phyloP scores from a whole-genome alignment of 2,888 invertebrate species.

The Keiferia lycopersicella region DNA sequence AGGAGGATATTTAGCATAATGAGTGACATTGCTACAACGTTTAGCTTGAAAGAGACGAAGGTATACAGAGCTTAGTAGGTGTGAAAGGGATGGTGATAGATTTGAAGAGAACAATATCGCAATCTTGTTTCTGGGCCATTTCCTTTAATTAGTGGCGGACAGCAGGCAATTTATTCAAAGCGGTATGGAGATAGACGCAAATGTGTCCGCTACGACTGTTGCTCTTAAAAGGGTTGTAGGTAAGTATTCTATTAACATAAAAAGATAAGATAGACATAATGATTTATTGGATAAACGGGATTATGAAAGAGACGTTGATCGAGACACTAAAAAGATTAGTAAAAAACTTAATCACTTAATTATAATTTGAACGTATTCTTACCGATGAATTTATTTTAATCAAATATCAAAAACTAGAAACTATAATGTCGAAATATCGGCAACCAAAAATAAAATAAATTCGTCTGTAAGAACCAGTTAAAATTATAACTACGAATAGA shows the following conservation, averaged over 20 bases:
- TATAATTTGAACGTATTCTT: too few species aligned
- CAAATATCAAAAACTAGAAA: too few species aligned
- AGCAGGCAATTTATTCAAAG: slow-evolving; percentile 67
- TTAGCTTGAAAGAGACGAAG: slow-evolving; percentile 59
- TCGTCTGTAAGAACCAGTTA: too few species aligned
- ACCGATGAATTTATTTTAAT: too few species aligned
- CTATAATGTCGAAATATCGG: too few species aligned
- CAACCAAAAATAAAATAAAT: too few species aligned
- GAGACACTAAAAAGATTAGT: background rate
- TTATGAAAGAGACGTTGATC: background rate
- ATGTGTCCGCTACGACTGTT: slow-evolving; percentile 36
- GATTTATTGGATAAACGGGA: background rate
- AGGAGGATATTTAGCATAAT: slow-evolving; percentile 79
- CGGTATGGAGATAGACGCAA: slow-evolving; percentile 65
- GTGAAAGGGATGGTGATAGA: slow-evolving; percentile 47
- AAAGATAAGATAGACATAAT: too few species aligned
- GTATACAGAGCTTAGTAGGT: slow-evolving; percentile 29
- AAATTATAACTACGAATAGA: too few species aligned
- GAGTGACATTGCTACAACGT: slow-evolving; percentile 77
- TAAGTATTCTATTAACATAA: background rate
- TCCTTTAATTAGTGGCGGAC: slow-evolving; percentile 80
- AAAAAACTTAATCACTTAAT: background rate
- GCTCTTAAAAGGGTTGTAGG: slow-evolving; percentile 14
- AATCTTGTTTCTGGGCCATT: slow-evolving; percentile 82
- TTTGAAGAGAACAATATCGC: slow-evolving; percentile 78